Conservation (phyloP, 2,113 vertebrate genomes). For the Poeciliopsis turrubarensis region DNA sequence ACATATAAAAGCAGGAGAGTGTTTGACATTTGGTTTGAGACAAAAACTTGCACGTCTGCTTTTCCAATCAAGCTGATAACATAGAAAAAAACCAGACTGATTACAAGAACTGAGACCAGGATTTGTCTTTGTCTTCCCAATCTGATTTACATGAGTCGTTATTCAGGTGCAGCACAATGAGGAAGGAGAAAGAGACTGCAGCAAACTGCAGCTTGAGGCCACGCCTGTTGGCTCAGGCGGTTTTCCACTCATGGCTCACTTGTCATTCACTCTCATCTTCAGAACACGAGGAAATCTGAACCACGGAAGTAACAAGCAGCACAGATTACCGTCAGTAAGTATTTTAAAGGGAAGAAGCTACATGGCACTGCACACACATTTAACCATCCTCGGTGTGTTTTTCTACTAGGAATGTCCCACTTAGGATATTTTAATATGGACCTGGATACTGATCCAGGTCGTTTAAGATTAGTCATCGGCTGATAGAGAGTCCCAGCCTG, state of each 20-base stretch:
- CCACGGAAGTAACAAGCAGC: background rate
- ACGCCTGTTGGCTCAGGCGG: constrained; percentile 55
- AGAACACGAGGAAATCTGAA: background rate
- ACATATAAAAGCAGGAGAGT: constrained; percentile 11
- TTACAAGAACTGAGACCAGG: constrained; percentile 60
- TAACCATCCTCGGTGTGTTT: background rate
- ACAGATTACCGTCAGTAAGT: background rate
- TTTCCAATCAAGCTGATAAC: constrained; percentile 20
- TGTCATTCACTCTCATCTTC: constrained; percentile 5
- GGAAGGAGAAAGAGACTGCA: constrained; percentile 42
- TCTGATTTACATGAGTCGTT: constrained; percentile 67
- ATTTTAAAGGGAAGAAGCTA: background rate
- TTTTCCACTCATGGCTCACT: background rate
- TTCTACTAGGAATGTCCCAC: background rate
- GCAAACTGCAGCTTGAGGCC: constrained; percentile 60
- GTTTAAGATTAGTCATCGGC: background rate
- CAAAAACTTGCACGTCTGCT: constrained; percentile 11
- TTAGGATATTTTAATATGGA: background rate
- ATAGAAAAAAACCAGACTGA: constrained; percentile 40
- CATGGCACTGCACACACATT: background rate
- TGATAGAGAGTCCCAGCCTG: background rate
- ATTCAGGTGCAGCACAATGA: constrained; percentile 48
- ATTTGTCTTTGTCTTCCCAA: constrained; percentile 59
- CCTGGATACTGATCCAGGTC: background rate
- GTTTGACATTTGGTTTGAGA: background rate